Evolutionary conservation across 2,113 vertebrate species (phyloP).

Genomic region (Laticauda colubrina): DNA sequence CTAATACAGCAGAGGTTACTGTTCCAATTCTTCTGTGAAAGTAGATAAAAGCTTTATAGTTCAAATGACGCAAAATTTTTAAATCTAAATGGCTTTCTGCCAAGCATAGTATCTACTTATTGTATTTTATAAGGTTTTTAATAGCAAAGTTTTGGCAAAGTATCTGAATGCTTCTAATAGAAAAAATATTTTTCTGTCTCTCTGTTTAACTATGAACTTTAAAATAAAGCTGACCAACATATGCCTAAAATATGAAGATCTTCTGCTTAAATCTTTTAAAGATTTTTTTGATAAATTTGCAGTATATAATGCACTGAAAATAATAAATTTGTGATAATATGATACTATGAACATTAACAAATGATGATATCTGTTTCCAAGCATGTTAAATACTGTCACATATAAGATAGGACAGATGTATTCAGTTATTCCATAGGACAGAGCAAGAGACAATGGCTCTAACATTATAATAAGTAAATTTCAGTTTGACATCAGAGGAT

Average conservation of each 20-base stretch:
- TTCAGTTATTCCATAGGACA: neutral
- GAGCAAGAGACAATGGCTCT: neutral
- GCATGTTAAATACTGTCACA: neutral
- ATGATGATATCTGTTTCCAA: neutral
- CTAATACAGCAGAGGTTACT: neutral
- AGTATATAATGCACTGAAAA: neutral
- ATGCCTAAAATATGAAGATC: neutral
- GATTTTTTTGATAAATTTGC: neutral
- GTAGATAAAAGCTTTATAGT: neutral
- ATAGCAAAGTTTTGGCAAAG: neutral
- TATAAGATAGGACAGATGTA: neutral
- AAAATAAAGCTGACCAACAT: neutral
- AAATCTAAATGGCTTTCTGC: neutral
- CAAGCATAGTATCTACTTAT: neutral
- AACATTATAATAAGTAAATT: neutral
- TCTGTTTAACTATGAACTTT: neutral
- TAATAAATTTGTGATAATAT: too few relatives aligned
- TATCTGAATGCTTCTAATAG: too few relatives aligned
- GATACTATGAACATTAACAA: too few relatives aligned
- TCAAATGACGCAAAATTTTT: neutral
- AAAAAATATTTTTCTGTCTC: neutral
- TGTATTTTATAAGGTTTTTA: neutral
- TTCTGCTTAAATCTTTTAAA: neutral
- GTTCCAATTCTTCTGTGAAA: neutral
- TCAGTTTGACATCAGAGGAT: neutral